These are phyloP conservation scores for Adrianichthys oophorus DNA, from an alignment of 2,797 vertebrate genomes.

Conservation along the genomic window DNA sequence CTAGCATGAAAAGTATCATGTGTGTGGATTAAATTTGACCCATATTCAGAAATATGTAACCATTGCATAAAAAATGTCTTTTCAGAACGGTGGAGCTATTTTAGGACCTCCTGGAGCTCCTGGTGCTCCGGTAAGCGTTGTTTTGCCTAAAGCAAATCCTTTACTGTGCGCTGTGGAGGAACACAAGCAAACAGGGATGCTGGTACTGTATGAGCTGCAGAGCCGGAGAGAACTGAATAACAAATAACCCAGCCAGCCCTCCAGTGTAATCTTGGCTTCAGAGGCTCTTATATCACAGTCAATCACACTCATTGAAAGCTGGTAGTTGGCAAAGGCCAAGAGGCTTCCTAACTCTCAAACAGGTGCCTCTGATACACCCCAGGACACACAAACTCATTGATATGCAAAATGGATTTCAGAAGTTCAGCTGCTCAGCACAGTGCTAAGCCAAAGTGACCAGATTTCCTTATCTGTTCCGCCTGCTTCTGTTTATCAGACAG, in stretches of 20 bases:
- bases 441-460: constrained; percentile 46
- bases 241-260: constrained; percentile 49
- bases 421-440: constrained; percentile 34
- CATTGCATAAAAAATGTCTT: constrained; percentile 46
- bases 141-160: constrained; percentile 58
- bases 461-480: constrained; percentile 71
- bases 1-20: constrained; percentile 13
- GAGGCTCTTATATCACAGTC: constrained; percentile 47
- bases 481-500: constrained; percentile 66
- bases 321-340: constrained; percentile 40
- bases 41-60: constrained; percentile 42
- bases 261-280: constrained; percentile 45
- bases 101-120: constrained; percentile 87
- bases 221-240: constrained; percentile 51
- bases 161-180: constrained; percentile 42
- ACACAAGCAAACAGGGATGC: constrained; percentile 30
- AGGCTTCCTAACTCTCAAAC: constrained; percentile 52
- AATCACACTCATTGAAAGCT: constrained; percentile 43
- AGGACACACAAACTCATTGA: constrained; percentile 57
- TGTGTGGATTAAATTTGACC: constrained; percentile 44
- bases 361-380: constrained; percentile 52
- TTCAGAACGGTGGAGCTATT: constrained; percentile 83
- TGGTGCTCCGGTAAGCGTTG: constrained; percentile 86
- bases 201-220: constrained; percentile 38
- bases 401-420: constrained; percentile 56